phyloP scores from a whole-genome alignment of 2,888 invertebrate species.

The Serrognathus titanus region DNA sequence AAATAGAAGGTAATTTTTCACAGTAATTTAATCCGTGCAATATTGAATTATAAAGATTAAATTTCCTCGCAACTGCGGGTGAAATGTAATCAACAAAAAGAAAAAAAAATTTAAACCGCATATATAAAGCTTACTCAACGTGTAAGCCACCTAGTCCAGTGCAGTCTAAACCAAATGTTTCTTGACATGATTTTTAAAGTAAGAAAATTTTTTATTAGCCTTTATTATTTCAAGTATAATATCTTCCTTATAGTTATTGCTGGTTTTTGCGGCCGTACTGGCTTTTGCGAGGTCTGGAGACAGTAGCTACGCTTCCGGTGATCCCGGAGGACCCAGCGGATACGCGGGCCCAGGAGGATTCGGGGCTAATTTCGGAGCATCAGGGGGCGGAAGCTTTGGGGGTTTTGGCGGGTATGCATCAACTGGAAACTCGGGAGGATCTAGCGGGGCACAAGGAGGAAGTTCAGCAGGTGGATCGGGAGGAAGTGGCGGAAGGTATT shows the following conservation, averaged over 20 bases:
- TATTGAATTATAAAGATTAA: no score
- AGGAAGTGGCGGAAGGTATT: neutral
- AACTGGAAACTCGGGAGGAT: constrained; percentile 8
- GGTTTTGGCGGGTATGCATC: constrained; percentile 10
- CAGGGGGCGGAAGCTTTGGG: constrained; percentile 12
- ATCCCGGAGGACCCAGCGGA: neutral
- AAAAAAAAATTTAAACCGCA: no score
- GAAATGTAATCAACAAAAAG: no score
- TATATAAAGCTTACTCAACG: no score
- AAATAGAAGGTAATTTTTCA: no score
- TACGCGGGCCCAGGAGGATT: constrained; percentile 17
- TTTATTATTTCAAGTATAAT: no score
- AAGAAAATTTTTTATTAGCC: no score
- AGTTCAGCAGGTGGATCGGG: neutral
- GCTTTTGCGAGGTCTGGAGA: neutral
- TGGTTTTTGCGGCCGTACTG: neutral
- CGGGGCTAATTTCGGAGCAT: constrained; percentile 12
- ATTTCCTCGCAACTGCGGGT: no score
- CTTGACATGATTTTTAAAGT: no score
- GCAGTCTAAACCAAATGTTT: no score
- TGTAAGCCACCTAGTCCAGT: no score
- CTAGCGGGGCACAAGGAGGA: constrained; percentile 1
- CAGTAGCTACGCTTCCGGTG: neutral
- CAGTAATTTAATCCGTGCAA: no score
- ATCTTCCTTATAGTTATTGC: neutral